phyloP scores from a whole-genome alignment of 2,113 vertebrate genomes.

The Leiothrix lutea region DNA sequence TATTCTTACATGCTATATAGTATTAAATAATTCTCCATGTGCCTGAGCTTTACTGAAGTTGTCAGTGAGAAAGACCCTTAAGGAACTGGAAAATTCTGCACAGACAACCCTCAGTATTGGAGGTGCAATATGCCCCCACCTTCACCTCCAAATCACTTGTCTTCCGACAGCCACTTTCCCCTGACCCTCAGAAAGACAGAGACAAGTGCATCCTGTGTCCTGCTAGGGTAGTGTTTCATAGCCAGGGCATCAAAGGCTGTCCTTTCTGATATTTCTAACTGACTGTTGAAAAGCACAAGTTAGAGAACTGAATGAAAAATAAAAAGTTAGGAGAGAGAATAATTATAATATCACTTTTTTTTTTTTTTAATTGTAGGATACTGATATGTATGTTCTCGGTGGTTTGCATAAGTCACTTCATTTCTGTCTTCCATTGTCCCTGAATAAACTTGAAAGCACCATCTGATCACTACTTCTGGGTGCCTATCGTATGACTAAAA shows the following conservation, averaged over 20 bases:
- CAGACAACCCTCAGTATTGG: not conserved
- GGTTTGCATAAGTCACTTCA: not conserved
- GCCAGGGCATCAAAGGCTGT: not conserved
- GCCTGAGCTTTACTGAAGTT: not conserved
- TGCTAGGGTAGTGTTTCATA: not conserved
- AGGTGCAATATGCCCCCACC: not conserved
- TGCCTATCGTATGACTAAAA: conserved; percentile 47
- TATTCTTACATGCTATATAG: not conserved
- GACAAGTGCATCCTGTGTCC: not conserved
- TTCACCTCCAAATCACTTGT: not conserved
- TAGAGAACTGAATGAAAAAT: not conserved
- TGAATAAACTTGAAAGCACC: conserved; percentile 52
- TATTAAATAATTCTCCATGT: not conserved
- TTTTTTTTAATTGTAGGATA: not conserved
- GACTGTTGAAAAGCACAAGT: not conserved
- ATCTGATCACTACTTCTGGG: not conserved
- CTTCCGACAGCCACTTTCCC: not conserved
- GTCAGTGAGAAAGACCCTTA: conserved; percentile 21
- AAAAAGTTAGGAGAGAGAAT: not conserved
- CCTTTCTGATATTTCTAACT: not conserved
- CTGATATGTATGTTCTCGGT: not conserved
- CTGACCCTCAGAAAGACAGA: not conserved
- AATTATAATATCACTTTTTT: not conserved
- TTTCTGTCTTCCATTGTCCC: not conserved
- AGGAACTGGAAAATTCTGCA: not conserved